Percentiles rank a stretch among this genome's conserved stretches.
phyloP scores from a whole-genome alignment of 2,888 invertebrate species.

The Hypselothyrea guttata region DNA sequence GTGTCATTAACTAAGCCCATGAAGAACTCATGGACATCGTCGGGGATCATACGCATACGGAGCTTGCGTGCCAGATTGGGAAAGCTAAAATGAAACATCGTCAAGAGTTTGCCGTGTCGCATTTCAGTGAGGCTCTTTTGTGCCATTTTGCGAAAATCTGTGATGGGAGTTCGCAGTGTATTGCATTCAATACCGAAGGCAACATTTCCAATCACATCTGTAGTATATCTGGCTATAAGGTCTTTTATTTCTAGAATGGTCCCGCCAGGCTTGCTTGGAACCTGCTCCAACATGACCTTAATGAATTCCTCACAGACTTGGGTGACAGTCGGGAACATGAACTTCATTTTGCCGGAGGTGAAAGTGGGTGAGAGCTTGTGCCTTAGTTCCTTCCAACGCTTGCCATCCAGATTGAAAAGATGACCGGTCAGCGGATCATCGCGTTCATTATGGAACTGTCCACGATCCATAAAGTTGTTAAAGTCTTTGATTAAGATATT shows the following conservation, averaged over 20 bases:
- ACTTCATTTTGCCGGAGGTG: conserved; percentile 73
- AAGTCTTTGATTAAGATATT: conserved; percentile 68
- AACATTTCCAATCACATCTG: conserved; percentile 83
- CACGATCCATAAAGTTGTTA: conserved; percentile 79
- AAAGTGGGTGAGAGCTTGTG: conserved; percentile 79
- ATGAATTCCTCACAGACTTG: conserved; percentile 55
- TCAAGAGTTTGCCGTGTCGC: conserved; percentile 37
- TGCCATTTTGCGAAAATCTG: conserved; percentile 77
- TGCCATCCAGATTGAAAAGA: conserved; percentile 79
- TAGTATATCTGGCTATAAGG: conserved; percentile 82
- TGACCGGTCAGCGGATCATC: conserved; percentile 80
- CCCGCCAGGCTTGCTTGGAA: conserved; percentile 28
- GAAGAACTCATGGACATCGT: conserved; percentile 75
- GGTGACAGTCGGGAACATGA: conserved; percentile 65
- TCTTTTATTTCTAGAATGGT: conserved; percentile 81
- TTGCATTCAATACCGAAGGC: conserved; percentile 83
- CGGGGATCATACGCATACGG: conserved; percentile 54
- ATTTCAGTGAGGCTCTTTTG: conserved; percentile 37
- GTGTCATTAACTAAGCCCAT: conserved; percentile 80
- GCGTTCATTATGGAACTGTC: conserved; percentile 73
- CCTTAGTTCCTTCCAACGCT: conserved; percentile 82
- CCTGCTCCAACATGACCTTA: conserved; percentile 39
- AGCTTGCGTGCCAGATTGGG: conserved; percentile 62
- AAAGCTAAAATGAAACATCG: conserved; percentile 46
- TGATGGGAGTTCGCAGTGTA: conserved; percentile 76